Evolutionary conservation across 64 coral and sea anemone genomes (phyloP).

Genomic region (Acropora yongei): DNA sequence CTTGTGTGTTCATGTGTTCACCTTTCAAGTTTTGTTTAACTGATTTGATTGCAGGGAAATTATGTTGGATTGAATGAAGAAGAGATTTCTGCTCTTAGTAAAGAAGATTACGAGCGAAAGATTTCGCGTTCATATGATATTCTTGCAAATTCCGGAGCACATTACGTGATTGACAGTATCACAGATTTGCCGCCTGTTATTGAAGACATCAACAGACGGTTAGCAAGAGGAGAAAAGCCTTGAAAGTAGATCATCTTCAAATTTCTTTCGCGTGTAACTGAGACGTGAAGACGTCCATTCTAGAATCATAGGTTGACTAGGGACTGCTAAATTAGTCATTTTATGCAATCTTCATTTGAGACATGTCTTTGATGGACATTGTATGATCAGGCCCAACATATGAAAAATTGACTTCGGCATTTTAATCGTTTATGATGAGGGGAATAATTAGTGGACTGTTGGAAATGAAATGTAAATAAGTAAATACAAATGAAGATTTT

Average conservation of each 20-base stretch:
- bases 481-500: too few species aligned
- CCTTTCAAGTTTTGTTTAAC: neutral
- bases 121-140: constrained; percentile 81
- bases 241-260: neutral
- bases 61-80: constrained; percentile 96
- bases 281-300: neutral
- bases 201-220: constrained; percentile 95
- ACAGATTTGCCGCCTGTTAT: constrained; percentile 90
- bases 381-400: too few species aligned
- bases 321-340: too few species aligned
- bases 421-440: too few species aligned
- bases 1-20: too few species aligned
- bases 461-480: too few species aligned
- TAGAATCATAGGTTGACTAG: too few species aligned
- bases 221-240: constrained; percentile 91
- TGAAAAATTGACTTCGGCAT: too few species aligned
- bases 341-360: too few species aligned
- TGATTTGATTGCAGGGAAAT: constrained; percentile 72
- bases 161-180: constrained; percentile 97
- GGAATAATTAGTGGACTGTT: too few species aligned
- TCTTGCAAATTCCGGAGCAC: constrained; percentile 94
- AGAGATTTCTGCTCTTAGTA: constrained; percentile 76
- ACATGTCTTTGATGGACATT: too few species aligned
- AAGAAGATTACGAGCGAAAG: constrained; percentile 89
- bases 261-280: neutral